These are phyloP conservation scores for Trididemnum nubilum DNA, from an alignment of 23 tunicate species.

Conservation along the genomic window DNA sequence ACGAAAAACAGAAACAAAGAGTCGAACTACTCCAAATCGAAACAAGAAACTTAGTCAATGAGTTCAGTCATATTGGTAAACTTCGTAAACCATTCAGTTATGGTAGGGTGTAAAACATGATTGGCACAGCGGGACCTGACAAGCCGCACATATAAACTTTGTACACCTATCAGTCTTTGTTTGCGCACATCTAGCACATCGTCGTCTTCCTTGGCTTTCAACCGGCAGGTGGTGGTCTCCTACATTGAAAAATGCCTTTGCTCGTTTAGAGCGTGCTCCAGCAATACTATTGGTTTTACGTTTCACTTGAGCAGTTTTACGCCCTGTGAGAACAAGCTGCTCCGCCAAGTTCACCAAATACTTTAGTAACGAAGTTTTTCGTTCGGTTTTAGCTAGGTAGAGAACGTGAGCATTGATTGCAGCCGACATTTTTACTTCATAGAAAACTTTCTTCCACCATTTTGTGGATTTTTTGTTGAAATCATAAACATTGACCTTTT, in stretches of 20 bases:
- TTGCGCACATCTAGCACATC: slow-evolving; percentile 29
- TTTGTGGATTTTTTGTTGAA: slow-evolving; percentile 22
- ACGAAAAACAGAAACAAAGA: neutral
- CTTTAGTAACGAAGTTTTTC: slow-evolving; percentile 24
- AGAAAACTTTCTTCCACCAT: slow-evolving; percentile 17
- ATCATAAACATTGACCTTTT: slow-evolving; percentile 29
- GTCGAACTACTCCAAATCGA: neutral
- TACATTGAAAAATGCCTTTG: slow-evolving; percentile 6
- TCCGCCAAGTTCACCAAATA: slow-evolving; percentile 15
- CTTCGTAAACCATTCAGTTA: neutral
- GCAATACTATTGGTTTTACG: slow-evolving; percentile 20
- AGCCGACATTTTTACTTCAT: slow-evolving; percentile 26
- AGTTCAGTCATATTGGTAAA: no score
- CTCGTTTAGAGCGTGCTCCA: slow-evolving; percentile 28
- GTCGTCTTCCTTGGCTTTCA: slow-evolving; percentile 33
- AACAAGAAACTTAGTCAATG: no score
- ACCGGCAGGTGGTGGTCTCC: slow-evolving; percentile 27
- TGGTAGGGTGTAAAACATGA: slow-evolving; percentile 19
- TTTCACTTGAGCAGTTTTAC: slow-evolving; percentile 14
- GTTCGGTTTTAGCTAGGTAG: neutral
- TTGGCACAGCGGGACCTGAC: slow-evolving; percentile 34
- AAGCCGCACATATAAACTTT: slow-evolving; percentile 12
- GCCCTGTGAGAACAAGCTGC: slow-evolving; percentile 21
- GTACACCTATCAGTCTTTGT: slow-evolving; percentile 9
- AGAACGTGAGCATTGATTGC: slow-evolving; percentile 9